These are phyloP conservation scores for Phrynocephalus vlangalii DNA, from an alignment of 2,797 vertebrate species.

Conservation along the genomic window DNA sequence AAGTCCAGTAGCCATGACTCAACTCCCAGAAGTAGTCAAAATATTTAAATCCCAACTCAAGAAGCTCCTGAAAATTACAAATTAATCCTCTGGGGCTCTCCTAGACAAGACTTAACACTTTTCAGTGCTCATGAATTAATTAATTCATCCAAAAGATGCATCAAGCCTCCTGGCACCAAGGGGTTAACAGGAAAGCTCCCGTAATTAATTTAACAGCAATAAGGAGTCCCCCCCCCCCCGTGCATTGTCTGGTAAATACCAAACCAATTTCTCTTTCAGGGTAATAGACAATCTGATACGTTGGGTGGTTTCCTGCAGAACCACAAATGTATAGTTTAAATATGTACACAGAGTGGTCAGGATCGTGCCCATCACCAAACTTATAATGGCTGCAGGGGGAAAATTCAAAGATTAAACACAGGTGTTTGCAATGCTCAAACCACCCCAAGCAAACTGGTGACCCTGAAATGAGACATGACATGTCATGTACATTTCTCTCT, in stretches of 20 bases:
- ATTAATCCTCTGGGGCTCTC: constrained; percentile 40
- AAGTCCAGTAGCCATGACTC: too few relatives aligned
- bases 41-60: constrained; percentile 62
- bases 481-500: background rate
- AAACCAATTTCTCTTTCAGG: constrained; percentile 48
- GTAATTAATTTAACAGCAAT: constrained; percentile 60
- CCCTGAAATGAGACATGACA: too few relatives aligned
- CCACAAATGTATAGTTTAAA: constrained; percentile 24
- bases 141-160: constrained; percentile 28
- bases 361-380: constrained; percentile 3
- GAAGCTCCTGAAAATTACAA: constrained; percentile 50
- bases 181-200: constrained; percentile 60
- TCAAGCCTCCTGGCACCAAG: constrained; percentile 45
- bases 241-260: constrained; percentile 41
- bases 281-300: constrained; percentile 26
- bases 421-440: background rate
- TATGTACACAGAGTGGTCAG: background rate
- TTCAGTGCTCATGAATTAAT: constrained; percentile 36
- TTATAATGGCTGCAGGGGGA: background rate
- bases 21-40: constrained; percentile 46
- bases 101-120: constrained; percentile 28
- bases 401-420: background rate
- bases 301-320: constrained; percentile 19
- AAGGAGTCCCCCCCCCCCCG: constrained; percentile 44
- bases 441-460: background rate